These are phyloP conservation scores for Ovibos moschatus DNA, from an alignment of 2,113 vertebrate species.

Conservation along the genomic window DNA sequence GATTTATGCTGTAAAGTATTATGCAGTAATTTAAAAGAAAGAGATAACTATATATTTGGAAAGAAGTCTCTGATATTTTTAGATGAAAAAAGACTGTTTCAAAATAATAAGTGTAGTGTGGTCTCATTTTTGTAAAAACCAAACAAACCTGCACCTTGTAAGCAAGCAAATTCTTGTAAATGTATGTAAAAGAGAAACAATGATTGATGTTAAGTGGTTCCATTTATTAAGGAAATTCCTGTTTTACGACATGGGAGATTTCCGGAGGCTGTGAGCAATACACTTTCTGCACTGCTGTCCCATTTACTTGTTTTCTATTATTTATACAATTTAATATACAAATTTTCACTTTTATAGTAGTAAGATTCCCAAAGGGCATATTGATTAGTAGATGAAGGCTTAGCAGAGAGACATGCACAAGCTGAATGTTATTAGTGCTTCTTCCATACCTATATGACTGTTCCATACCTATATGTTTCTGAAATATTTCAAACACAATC, in stretches of 20 bases:
- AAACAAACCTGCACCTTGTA: neutral
- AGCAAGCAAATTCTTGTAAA: neutral
- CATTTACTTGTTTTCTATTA: constrained; percentile 48
- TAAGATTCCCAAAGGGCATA: neutral
- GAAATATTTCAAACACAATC: neutral
- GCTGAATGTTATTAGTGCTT: neutral
- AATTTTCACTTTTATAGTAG: constrained; percentile 38
- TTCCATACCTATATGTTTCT: neutral
- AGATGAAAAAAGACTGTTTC: neutral
- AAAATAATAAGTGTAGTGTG: neutral
- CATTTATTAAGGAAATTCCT: neutral
- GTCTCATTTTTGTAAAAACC: constrained; percentile 7
- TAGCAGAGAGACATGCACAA: neutral
- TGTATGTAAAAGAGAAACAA: neutral
- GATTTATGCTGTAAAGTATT: neutral
- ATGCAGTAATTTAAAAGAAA: neutral
- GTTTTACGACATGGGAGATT: neutral
- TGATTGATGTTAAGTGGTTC: neutral
- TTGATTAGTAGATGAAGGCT: neutral
- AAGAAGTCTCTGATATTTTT: constrained; percentile 16
- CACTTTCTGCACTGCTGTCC: neutral
- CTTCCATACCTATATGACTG: neutral
- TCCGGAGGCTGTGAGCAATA: neutral
- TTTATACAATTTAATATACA: constrained; percentile 48
- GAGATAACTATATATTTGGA: neutral